Evolutionary conservation across 2,797 vertebrate genomes (phyloP), one percentile per base, ranked within the genome.

Genomic region (Peromyscus aztecus): DNA sequence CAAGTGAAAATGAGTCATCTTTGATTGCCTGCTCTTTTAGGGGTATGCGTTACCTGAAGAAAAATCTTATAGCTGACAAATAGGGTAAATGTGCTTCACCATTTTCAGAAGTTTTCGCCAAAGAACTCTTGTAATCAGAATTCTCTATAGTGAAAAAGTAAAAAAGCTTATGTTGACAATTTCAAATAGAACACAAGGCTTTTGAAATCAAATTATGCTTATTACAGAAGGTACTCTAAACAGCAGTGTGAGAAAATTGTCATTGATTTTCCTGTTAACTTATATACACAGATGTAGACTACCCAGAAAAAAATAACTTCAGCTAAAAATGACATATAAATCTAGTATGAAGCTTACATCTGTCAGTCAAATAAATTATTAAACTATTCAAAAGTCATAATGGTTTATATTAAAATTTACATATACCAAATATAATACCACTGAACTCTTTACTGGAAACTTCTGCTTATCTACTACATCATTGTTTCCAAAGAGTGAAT

Each of bases 71-170:
- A 96, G 96, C 40, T 31, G 95, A 87, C 96, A 98, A 93, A 88
- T 71, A 94, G 24, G 94, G 98, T 97, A 76, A 97, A 97, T 95
- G 61, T 80, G 90, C 94, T 69, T 90, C 91, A 57, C 55, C 80
- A 90, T 95, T 96, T 97, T 65, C 7, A 97, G 94, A 52, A 0
- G 4, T 94, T 98, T 98, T 97, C 98, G 95, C 96, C 49, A 52
- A 98, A 98, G 31, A 87, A 55, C 10, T 71, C 61, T 76, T 37
- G 1, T 87, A 97, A 95, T 95, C 83, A 94, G 76, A 94, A 91
- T 95, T 92, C 75, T 59, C 21, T n/a, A 1, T 40, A 96, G 81
- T 95, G 89, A 63, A 95, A 97, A 91, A 81, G 80, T 82, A 93
- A 95, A 95, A 77, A 86, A 67, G 2, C 65, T 96, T 97, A 95